Base-by-base conservation (phyloP, 2,797 vertebrate genomes). In the Coendou prehensilis region DNA sequence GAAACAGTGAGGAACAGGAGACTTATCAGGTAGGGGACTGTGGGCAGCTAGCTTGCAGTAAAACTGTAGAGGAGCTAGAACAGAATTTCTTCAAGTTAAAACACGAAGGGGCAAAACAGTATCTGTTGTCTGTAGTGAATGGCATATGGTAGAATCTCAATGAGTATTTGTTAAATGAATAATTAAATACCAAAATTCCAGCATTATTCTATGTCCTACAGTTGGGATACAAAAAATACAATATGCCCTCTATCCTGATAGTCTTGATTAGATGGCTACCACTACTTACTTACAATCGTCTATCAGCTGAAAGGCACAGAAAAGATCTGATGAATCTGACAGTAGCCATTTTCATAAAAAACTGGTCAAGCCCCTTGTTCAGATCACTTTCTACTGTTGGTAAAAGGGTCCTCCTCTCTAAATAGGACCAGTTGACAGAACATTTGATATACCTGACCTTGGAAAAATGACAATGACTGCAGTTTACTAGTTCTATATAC, bases 251-350 rank as follows among this genome's bases (percentile, higher is more conserved):
- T 88, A 10, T 28, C 18, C n/a, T 63, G 20, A 57, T 57, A 83
- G 18, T 87, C 54, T 28, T 76, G 41, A 54, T 37, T 73, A 92
- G 41, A 86, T 75, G 47, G 23, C 63, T 81, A 67, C 3, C 22
- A 64, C 28, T 52, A 81, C 41, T 89, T 37, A 93, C 3, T 84
- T 54, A 83, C 14, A 22, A 50, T 33, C n/a, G 82, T 2, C 67
- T 92, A 82, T 33, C 9, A 92, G 26, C 41, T 76, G 45, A 88
- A 95, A 86, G 37, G 80, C 45, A 93, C 52, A 95, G 37, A 85
- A 85, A 88, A 50, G 71, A 90, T 7, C 69, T 54, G 15, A 45
- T 63, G 30, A 80, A 56, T 57, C 52, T 85, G 73, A 92, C 33
- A 75, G 28, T 57, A 89, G 45, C 10, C 37, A 59, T 57, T 57